Evolutionary conservation across 2,113 vertebrate species (phyloP), one percentile per base, ranked within the genome.

Genomic region (Hippocampus mohnikei): DNA sequence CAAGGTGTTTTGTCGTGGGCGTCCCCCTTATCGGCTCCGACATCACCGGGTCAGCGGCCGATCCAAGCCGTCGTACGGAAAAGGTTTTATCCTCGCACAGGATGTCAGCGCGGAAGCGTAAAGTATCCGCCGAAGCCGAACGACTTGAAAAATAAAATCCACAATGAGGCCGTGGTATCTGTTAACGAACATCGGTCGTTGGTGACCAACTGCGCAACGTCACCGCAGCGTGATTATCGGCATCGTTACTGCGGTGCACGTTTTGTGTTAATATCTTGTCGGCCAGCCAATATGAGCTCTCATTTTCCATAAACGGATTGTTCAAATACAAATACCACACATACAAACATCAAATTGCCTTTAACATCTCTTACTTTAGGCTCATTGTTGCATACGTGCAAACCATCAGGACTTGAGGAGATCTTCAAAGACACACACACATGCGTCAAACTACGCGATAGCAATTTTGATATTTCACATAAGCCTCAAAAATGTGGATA

Each of bases 1-100:
- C 81, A 77, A 75, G 82, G 67, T 75, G 67, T 80, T 87, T 87
- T 89, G 78, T 78, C 77, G 81, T 73, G 84, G 81, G 70, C 75
- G 59, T 70, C 78, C 76, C 2, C 68, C 81, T 86, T 85, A 84
- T 87, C 84, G 37, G 79, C 23, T 67, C 41, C 15, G 46, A 65
- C 79, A 80, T 85, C 80, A 62, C 23, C 77, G 75, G 64, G 80
- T 87, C 78, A 76, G 79, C 84, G 62, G 85, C 66, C 76, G 77
- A 85, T 87, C 85, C 75, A 69, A 72, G 63, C 78, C 61, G 77
- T n/a, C 8, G 18, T 61, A 70, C 23, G 64, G 40, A 74, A 21
- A 44, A 23, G 69, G 72, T 72, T 73, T 50, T 44, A 13, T 44
- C 42, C 42, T 77, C 60, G 42, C 65, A 73, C 73, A 71, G 79